Evolutionary conservation across 2,888 invertebrate species (phyloP).

Genomic region (Atrina japonica): DNA sequence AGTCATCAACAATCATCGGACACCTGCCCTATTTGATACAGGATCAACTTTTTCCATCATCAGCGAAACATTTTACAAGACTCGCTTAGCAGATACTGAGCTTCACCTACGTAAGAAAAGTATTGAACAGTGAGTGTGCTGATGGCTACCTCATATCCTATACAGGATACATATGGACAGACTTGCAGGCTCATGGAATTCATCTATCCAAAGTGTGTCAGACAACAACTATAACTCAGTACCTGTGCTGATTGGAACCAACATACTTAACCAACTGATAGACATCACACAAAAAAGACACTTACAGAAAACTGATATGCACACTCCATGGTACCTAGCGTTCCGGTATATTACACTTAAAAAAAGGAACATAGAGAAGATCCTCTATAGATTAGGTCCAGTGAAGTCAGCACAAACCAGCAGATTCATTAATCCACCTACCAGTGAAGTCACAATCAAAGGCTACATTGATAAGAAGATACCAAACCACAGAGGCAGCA

Average conservation of each 20-base stretch:
- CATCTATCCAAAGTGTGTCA: not conserved
- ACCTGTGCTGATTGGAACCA: conserved; percentile 23
- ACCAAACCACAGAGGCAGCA: not conserved
- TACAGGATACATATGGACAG: conserved; percentile 15
- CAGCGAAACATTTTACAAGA: conserved; percentile 7
- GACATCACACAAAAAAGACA: not conserved
- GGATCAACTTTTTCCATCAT: conserved; percentile 27
- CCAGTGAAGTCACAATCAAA: not conserved
- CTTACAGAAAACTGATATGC: conserved; percentile 17
- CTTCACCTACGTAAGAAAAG: not conserved
- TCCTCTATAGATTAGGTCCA: conserved; percentile 12
- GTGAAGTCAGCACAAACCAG: conserved; percentile 12
- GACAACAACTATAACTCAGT: conserved; percentile 11
- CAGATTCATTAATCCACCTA: conserved; percentile 5
- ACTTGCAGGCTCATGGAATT: not conserved
- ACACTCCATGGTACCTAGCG: conserved; percentile 32
- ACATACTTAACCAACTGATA: conserved; percentile 13
- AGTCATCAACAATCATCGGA: not conserved
- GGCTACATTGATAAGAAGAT: conserved; percentile 21
- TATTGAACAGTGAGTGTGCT: conserved; percentile 33
- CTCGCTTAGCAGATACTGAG: not conserved
- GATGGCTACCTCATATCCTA: conserved; percentile 29
- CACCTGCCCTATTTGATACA: conserved; percentile 15
- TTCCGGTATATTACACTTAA: conserved; percentile 17
- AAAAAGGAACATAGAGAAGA: conserved; percentile 5